phyloP scores from a whole-genome alignment of 2,113 vertebrate species.

The Oxyruncus cristatus region DNA sequence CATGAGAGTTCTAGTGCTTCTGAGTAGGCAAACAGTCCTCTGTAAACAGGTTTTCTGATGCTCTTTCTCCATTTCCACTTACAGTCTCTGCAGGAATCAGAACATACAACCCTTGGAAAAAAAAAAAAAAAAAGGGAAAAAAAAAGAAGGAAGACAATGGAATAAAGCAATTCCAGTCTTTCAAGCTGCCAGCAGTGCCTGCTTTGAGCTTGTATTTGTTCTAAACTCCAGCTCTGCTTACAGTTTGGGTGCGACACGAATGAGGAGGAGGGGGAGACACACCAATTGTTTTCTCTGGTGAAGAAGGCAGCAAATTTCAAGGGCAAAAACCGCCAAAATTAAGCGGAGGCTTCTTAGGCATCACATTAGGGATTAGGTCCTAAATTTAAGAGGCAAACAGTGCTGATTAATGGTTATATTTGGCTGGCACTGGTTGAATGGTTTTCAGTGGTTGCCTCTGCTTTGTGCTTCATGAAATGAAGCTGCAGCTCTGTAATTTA shows the following conservation, averaged over 20 bases:
- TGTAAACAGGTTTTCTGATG: background rate
- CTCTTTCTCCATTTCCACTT: background rate
- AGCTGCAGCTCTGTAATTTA: slow-evolving; percentile 10
- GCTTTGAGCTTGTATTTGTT: slow-evolving; percentile 6
- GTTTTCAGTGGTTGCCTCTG: slow-evolving; percentile 30
- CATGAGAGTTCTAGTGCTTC: background rate
- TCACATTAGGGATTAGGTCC: background rate
- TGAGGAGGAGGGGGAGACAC: background rate
- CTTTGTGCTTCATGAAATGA: background rate
- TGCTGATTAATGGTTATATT: slow-evolving; percentile 32
- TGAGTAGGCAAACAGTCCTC: background rate
- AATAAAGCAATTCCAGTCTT: background rate
- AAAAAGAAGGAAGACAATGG: background rate
- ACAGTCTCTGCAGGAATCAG: background rate
- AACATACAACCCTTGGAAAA: background rate
- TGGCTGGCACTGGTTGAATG: slow-evolving; percentile 24
- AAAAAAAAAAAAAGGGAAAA: background rate
- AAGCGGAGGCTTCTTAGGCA: background rate
- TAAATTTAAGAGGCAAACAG: background rate
- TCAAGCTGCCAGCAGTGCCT: background rate
- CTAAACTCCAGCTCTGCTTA: background rate
- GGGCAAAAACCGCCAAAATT: background rate
- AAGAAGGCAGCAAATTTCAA: background rate
- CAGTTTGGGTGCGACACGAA: background rate
- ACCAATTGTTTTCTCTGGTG: background rate